These are phyloP conservation scores for Pseudorhiza aurosa DNA, from an alignment of 30 jellyfish, hydroid and myxozoan genomes.

Conservation along the genomic window DNA sequence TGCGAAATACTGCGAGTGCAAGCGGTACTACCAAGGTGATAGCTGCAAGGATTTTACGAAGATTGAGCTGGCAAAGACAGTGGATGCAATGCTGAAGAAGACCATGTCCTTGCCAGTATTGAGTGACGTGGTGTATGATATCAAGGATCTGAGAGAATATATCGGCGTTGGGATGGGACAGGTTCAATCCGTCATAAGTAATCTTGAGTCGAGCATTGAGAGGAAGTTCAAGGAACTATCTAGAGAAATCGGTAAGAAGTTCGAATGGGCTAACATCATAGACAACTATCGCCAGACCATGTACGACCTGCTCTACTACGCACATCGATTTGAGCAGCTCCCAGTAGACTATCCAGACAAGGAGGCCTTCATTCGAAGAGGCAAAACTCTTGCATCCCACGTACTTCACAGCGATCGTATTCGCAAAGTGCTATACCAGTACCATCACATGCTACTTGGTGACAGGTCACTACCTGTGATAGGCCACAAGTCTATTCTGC, in stretches of 20 bases:
- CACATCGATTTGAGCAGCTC: constrained; percentile 12
- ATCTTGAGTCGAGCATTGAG: constrained; percentile 22
- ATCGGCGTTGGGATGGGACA: constrained; percentile 19
- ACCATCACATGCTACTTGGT: constrained; percentile 26
- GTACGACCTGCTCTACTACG: neutral
- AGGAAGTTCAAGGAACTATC: constrained; percentile 5
- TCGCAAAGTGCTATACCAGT: constrained; percentile 2
- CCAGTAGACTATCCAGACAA: neutral
- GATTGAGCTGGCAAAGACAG: constrained; percentile 14
- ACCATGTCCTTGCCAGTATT: constrained; percentile 27
- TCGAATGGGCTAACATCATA: constrained; percentile 31
- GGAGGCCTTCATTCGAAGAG: neutral
- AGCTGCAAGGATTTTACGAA: constrained; percentile 12
- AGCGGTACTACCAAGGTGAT: constrained; percentile 39
- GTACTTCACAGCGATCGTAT: constrained; percentile 17
- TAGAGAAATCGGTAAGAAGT: neutral
- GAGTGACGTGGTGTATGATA: constrained; percentile 31
- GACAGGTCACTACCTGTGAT: neutral
- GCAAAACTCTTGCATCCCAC: constrained; percentile 22
- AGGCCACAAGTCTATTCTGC: constrained; percentile 28
- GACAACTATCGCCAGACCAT: constrained; percentile 1
- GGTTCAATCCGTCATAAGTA: constrained; percentile 17
- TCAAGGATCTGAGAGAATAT: constrained; percentile 34
- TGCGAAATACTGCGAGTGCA: constrained; percentile 39
- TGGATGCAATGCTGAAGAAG: constrained; percentile 29